These are phyloP conservation scores for Cerastoderma edule DNA, from an alignment of 2,888 invertebrate genomes.

Conservation along the genomic window DNA sequence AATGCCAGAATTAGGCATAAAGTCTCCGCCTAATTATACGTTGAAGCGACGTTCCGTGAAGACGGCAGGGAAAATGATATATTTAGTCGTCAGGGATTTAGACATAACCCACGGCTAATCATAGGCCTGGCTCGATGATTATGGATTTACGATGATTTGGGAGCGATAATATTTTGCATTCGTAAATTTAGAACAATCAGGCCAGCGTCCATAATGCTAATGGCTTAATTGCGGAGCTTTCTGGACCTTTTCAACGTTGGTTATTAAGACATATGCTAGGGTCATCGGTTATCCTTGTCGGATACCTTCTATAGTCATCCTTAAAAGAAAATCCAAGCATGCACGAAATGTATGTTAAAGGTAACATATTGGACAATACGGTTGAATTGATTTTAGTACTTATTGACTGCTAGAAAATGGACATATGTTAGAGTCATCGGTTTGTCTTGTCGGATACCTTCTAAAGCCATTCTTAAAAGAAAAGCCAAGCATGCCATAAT, in stretches of 20 bases:
- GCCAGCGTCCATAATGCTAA: constrained; percentile 45
- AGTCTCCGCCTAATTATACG: constrained; percentile 44
- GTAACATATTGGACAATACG: too few relatives aligned
- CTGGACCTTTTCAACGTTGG: constrained; percentile 48
- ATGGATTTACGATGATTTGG: constrained; percentile 46
- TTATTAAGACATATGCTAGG: too few relatives aligned
- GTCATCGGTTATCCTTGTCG: too few relatives aligned
- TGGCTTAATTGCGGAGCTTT: constrained; percentile 44
- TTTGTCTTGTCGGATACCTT: too few relatives aligned
- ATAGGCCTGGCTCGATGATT: constrained; percentile 39
- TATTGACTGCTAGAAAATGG: too few relatives aligned
- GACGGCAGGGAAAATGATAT: constrained; percentile 62
- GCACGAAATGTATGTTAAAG: too few relatives aligned
- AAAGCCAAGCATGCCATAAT: too few relatives aligned
- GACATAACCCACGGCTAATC: constrained; percentile 55
- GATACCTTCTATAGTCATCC: too few relatives aligned
- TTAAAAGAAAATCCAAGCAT: too few relatives aligned
- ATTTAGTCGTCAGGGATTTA: constrained; percentile 62
- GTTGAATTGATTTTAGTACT: too few relatives aligned
- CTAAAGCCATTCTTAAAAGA: too few relatives aligned
- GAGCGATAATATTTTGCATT: constrained; percentile 45
- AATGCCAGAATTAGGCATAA: constrained; percentile 50
- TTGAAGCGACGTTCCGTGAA: constrained; percentile 54
- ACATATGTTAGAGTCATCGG: too few relatives aligned
- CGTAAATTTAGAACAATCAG: constrained; percentile 52